Evolutionary conservation across 30 jellyfish, hydroid and myxozoan species (phyloP).

Genomic region (Aurelia sp.): DNA sequence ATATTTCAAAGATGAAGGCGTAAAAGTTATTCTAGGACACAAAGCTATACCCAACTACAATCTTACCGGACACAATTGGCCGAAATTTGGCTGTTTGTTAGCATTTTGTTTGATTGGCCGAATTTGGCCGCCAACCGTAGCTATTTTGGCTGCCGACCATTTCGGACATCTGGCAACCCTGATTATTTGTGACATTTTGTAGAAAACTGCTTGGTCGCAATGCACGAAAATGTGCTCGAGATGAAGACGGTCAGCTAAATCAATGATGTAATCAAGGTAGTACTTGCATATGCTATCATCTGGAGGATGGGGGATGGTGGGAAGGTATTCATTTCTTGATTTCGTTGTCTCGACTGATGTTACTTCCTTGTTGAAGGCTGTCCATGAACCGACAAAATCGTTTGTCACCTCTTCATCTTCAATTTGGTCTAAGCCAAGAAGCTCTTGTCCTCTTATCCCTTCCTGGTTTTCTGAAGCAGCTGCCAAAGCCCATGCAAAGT

Average conservation of each 20-base stretch:
- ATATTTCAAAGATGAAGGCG: too few relatives aligned
- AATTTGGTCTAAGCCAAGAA: constrained; percentile 43
- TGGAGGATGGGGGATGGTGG: constrained; percentile 70
- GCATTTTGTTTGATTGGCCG: too few relatives aligned
- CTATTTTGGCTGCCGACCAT: too few relatives aligned
- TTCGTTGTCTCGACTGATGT: constrained; percentile 66
- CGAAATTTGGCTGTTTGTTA: too few relatives aligned
- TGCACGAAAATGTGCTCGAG: constrained; percentile 63
- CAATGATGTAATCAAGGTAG: constrained; percentile 71
- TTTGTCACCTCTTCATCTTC: constrained; percentile 45
- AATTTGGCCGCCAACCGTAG: too few relatives aligned
- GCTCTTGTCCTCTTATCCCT: constrained; percentile 35
- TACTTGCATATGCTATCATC: constrained; percentile 54
- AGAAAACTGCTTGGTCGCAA: constrained; percentile 59
- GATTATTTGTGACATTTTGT: constrained; percentile 15
- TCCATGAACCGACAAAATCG: constrained; percentile 56
- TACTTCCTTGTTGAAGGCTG: constrained; percentile 61
- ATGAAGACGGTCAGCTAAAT: constrained; percentile 65
- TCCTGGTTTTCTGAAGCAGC: constrained; percentile 61
- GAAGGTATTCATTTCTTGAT: constrained; percentile 66
- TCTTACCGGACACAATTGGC: too few relatives aligned
- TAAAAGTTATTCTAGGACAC: too few relatives aligned
- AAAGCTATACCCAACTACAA: too few relatives aligned
- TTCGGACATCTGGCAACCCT: too few relatives aligned
- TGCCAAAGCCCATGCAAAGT: constrained; percentile 66